phyloP scores from a whole-genome alignment of 2,888 invertebrate species.

The Clanis bilineata region DNA sequence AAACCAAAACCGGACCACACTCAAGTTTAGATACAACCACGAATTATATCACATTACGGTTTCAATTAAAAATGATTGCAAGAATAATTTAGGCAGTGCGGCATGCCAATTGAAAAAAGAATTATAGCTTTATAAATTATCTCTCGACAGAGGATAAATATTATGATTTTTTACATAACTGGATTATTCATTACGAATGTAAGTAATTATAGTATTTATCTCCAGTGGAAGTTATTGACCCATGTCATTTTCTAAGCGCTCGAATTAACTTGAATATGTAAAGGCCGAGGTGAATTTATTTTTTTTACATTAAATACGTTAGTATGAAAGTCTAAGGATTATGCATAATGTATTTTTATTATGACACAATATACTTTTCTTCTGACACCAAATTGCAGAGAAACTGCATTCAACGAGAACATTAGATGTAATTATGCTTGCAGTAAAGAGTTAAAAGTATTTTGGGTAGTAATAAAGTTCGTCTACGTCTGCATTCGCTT shows the following conservation, averaged over 20 bases:
- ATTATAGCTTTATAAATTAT: background rate
- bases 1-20: constrained; percentile 19
- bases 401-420: background rate
- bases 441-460: background rate
- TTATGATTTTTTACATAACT: background rate
- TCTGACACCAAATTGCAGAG: background rate
- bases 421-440: background rate
- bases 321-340: too few species aligned
- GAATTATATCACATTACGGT: background rate
- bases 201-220: background rate
- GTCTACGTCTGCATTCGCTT: constrained; percentile 25
- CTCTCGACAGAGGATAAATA: background rate
- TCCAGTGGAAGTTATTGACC: background rate
- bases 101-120: background rate
- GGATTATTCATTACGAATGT: background rate
- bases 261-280: background rate
- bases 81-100: background rate
- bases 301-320: too few species aligned
- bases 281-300: too few species aligned
- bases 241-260: background rate
- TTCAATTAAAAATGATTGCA: background rate
- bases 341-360: background rate
- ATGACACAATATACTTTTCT: background rate
- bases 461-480: background rate
- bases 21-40: constrained; percentile 7